These are phyloP conservation scores for Camelus bactrianus DNA, from an alignment of 2,113 vertebrate genomes.

Conservation along the genomic window DNA sequence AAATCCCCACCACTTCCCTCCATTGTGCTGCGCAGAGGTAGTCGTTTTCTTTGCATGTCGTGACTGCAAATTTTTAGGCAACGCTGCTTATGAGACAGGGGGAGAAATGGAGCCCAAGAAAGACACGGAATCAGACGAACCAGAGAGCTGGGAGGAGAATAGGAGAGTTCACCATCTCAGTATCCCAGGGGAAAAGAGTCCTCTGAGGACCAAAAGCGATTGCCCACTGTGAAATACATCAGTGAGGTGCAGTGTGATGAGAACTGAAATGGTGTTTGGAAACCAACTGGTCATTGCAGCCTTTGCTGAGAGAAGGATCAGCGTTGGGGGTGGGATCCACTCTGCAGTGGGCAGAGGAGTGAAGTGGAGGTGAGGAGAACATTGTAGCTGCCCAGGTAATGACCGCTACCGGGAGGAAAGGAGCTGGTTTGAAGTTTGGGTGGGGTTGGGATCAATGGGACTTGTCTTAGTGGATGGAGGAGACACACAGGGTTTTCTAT, in stretches of 20 bases:
- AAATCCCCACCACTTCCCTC: not conserved
- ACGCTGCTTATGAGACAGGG: not conserved
- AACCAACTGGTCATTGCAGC: not conserved
- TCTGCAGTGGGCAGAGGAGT: not conserved
- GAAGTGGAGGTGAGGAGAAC: not conserved
- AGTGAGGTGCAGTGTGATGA: not conserved
- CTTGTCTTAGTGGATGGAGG: not conserved
- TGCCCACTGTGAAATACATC: not conserved
- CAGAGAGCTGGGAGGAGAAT: not conserved
- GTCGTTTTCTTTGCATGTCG: not conserved
- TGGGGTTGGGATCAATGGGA: not conserved
- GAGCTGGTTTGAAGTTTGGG: not conserved
- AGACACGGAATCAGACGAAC: not conserved
- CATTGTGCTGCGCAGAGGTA: not conserved
- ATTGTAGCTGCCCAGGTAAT: not conserved
- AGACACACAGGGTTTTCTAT: not conserved
- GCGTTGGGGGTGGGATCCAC: not conserved
- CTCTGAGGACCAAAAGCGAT: not conserved
- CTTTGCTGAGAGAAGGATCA: not conserved
- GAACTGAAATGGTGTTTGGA: not conserved
- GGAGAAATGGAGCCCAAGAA: not conserved
- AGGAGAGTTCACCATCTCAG: not conserved
- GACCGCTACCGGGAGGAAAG: not conserved
- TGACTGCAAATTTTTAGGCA: not conserved
- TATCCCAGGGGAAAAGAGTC: not conserved